Evolutionary conservation across 2,113 vertebrate genomes (phyloP).

Genomic region (Cynoglossus semilaevis): DNA sequence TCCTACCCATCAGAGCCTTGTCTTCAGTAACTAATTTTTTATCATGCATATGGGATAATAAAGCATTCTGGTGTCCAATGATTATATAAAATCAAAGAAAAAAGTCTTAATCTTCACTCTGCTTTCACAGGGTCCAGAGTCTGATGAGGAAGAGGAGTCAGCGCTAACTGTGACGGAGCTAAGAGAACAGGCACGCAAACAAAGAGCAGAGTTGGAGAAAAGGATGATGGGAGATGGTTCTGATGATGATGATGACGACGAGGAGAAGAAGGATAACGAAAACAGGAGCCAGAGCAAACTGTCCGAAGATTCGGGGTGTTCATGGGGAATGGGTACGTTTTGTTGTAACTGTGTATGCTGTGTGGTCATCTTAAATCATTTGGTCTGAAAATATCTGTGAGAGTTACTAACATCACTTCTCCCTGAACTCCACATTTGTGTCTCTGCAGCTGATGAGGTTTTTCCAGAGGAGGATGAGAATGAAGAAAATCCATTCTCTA

Average conservation of each 20-base stretch:
- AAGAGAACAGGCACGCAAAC: constrained; percentile 83
- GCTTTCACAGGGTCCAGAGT: constrained; percentile 85
- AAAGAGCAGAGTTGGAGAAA: constrained; percentile 84
- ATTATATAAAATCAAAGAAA: background rate
- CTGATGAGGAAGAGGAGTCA: constrained; percentile 90
- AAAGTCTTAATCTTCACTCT: background rate
- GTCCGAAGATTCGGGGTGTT: constrained; percentile 84
- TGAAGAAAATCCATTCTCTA: constrained; percentile 97
- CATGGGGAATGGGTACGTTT: constrained; percentile 91
- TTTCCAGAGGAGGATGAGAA: constrained; percentile 86
- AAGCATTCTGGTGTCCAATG: background rate
- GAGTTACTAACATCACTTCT: constrained; percentile 9
- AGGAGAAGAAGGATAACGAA: constrained; percentile 54
- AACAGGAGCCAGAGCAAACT: constrained; percentile 35
- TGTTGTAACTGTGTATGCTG: background rate
- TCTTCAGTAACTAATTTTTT: too few relatives aligned
- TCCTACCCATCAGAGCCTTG: too few relatives aligned
- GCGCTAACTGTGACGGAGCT: constrained; percentile 90
- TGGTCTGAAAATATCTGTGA: background rate
- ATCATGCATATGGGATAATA: too few relatives aligned
- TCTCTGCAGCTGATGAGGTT: constrained; percentile 80
- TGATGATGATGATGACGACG: constrained; percentile 77
- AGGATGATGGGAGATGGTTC: constrained; percentile 91
- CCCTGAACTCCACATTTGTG: too few relatives aligned
- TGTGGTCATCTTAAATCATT: background rate